These are phyloP conservation scores for Drosophila pullipes DNA, from an alignment of 2,888 invertebrate species.

Conservation along the genomic window DNA sequence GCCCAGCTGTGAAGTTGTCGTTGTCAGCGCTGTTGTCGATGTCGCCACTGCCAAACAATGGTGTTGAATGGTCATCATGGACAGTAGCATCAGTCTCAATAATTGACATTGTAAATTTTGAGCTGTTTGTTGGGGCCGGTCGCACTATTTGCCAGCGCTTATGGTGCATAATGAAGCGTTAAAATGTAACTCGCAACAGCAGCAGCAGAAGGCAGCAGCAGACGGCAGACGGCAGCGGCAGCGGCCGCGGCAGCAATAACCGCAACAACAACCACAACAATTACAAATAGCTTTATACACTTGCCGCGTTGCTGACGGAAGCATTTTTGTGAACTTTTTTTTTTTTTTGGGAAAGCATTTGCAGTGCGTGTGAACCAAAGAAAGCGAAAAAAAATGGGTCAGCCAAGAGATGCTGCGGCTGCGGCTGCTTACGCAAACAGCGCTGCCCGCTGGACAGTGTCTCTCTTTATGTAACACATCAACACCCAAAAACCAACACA, in stretches of 20 bases:
- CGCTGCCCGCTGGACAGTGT: slow-evolving; percentile 25
- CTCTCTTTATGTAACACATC: slow-evolving; percentile 57
- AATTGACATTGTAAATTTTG: slow-evolving; percentile 71
- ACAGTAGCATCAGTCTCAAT: slow-evolving; percentile 54
- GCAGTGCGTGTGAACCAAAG: slow-evolving; percentile 77
- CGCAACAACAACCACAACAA: slow-evolving; percentile 57
- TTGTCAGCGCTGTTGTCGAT: slow-evolving; percentile 42
- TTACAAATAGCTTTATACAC: slow-evolving; percentile 76
- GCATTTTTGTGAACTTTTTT: slow-evolving; percentile 65
- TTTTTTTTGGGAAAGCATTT: slow-evolving; percentile 74
- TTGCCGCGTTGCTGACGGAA: slow-evolving; percentile 75
- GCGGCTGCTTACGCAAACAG: slow-evolving; percentile 67
- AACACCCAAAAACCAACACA: slow-evolving; percentile 10
- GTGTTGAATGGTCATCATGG: slow-evolving; percentile 66
- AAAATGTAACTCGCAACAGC: slow-evolving; percentile 72
- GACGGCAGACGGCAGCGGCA: neutral
- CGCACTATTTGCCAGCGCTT: slow-evolving; percentile 34
- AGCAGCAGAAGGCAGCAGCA: neutral
- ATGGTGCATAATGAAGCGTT: slow-evolving; percentile 79
- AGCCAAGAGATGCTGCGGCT: slow-evolving; percentile 58
- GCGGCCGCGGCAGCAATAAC: slow-evolving; percentile 11
- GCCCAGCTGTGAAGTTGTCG: slow-evolving; percentile 42
- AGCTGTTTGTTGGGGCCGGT: slow-evolving; percentile 51
- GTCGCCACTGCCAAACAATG: slow-evolving; percentile 68
- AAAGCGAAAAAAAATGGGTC: slow-evolving; percentile 68